Conservation (phyloP, 2,797 vertebrate species). For the Anabacerthia variegaticeps region DNA sequence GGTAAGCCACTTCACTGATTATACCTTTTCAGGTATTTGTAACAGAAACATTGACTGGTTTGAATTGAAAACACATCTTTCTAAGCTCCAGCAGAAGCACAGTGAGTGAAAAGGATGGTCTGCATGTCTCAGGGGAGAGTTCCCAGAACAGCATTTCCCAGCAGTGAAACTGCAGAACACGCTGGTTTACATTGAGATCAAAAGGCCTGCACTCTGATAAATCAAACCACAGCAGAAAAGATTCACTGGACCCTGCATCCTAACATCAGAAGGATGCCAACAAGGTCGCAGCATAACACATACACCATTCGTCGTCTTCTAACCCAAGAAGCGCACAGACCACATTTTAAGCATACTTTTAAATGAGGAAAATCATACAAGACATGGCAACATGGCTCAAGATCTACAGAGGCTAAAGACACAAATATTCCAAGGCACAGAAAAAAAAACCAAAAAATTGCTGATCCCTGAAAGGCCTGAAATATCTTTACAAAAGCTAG, state of each 20-base stretch:
- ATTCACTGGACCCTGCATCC: neutral
- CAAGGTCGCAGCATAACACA: neutral
- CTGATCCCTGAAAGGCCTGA: neutral
- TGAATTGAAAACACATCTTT: neutral
- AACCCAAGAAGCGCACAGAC: neutral
- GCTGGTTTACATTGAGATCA: neutral
- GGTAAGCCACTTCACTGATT: neutral
- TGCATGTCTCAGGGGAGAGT: neutral
- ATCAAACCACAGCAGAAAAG: neutral
- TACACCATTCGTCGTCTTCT: neutral
- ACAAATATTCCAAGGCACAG: neutral
- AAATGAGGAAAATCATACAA: neutral
- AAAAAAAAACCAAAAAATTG: accelerated
- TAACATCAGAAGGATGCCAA: neutral
- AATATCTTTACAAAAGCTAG: neutral
- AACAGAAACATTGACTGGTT: neutral
- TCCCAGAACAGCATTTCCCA: neutral
- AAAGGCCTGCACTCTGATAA: neutral
- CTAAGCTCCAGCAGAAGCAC: neutral
- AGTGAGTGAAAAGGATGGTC: neutral
- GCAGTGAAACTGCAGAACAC: neutral
- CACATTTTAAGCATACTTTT: neutral
- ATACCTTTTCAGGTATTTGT: neutral
- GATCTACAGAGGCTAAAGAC: neutral
- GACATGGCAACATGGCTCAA: neutral